These are phyloP conservation scores for Adoxophyes honmai DNA, from an alignment of 1,140 invertebrate genomes.

Conservation along the genomic window DNA sequence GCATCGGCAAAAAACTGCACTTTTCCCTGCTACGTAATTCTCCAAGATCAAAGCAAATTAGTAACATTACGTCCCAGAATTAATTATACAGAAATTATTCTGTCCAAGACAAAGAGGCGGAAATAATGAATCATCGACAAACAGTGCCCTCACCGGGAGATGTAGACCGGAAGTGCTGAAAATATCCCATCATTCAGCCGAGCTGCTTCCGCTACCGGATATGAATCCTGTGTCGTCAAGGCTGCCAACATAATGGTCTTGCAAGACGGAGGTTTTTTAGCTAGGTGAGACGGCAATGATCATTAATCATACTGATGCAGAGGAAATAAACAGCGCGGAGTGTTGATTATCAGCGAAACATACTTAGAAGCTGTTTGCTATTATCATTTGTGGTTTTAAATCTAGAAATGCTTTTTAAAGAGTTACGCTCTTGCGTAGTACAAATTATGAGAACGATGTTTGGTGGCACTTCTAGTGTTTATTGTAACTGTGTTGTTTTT, in stretches of 20 bases:
- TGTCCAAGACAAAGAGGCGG: not conserved
- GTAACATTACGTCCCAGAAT: not conserved
- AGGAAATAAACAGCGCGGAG: not conserved
- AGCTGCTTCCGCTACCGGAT: conserved; percentile 7
- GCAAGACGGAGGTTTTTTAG: conserved; percentile 11
- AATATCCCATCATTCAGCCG: conserved; percentile 9
- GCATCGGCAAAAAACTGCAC: too few relatives aligned
- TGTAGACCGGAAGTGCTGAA: conserved; percentile 6
- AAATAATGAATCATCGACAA: conserved; percentile 15
- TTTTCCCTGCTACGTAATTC: too few relatives aligned
- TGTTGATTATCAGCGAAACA: not conserved
- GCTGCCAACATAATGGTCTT: conserved; percentile 7
- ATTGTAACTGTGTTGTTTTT: too few relatives aligned
- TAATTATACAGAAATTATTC: conserved; percentile 5
- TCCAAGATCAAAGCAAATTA: too few relatives aligned
- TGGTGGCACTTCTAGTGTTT: too few relatives aligned
- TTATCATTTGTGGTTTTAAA: too few relatives aligned
- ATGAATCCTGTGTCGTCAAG: conserved; percentile 12
- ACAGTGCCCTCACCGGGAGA: conserved; percentile 1
- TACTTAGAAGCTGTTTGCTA: too few relatives aligned
- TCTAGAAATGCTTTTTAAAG: too few relatives aligned
- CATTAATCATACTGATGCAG: conserved; percentile 11
- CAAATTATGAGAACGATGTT: too few relatives aligned
- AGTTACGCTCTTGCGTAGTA: too few relatives aligned
- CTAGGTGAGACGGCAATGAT: not conserved